Evolutionary conservation across 2,888 invertebrate species (phyloP), one percentile per base, ranked within the genome.

Genomic region (Eudemis profundana): DNA sequence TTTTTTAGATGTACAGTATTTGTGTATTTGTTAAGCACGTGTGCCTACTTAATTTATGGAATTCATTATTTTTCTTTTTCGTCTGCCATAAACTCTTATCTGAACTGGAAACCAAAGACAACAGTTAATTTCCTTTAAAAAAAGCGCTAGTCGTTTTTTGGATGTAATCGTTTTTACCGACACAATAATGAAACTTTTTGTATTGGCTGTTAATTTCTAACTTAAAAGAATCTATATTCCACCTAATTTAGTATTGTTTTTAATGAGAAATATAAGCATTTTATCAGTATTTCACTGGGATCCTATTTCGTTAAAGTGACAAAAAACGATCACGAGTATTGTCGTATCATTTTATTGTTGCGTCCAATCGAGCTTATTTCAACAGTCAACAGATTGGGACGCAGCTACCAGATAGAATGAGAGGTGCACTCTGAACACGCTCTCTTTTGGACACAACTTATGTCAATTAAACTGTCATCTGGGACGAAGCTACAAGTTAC

Each of bases 1-100:
- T 68, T 78, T 78, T 79, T 81, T 79, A 77, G 73, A 76, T 84
- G 84, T 84, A 85, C 84, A 84, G 82, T 83, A 78, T 80, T 78
- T 73, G 72, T 74, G 72, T 77, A 68, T 70, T 70, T 69, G 70
- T 74, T 73, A 65, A 69, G 68, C 68, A 49, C 69, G 61, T 12
- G 72, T 73, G 74, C 74, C 76, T 78, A 76, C 70, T 74, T 75
- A 70, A 74, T 74, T 77, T 74, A 74, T 77, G 61, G 67, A 70
- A 15, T 61, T 66, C 68, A 54, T 38, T 69, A 56, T 65, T 66
- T 68, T 67, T 68, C 54, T 57, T 68, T 62, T 62, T 64, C 60
- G 62, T 67, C 70, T 72, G 71, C 72, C 72, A 72, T 73, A 70
- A 64, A 61, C 61, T 67, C 68, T 65, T 61, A 70, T 70, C 71